Conservation (phyloP, 2,797 vertebrate species). For the Falco peregrinus region DNA sequence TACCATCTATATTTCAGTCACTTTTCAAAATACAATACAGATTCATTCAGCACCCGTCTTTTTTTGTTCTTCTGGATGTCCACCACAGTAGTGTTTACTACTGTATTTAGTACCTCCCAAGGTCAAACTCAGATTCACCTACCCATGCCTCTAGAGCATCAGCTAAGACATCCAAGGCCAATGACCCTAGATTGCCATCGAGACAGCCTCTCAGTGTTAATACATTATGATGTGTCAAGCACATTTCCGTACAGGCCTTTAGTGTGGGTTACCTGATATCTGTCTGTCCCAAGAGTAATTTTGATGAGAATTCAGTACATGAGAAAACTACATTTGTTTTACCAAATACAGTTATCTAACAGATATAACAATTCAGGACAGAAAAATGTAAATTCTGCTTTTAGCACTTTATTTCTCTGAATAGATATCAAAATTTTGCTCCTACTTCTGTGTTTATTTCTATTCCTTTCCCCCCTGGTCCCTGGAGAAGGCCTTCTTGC, state of each 20-base stretch:
- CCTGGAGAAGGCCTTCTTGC: not conserved
- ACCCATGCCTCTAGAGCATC: not conserved
- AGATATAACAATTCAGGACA: not conserved
- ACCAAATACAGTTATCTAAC: not conserved
- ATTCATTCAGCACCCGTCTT: not conserved
- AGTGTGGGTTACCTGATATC: not conserved
- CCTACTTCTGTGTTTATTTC: not conserved
- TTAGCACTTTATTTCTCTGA: not conserved
- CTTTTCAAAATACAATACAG: not conserved
- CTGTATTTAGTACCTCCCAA: not conserved
- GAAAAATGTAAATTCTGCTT: not conserved
- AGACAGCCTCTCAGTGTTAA: not conserved
- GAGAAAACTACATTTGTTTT: not conserved
- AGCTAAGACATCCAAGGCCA: not conserved
- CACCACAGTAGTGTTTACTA: not conserved
- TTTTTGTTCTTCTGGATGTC: not conserved
- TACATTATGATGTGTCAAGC: not conserved
- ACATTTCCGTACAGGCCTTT: not conserved
- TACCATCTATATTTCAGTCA: not conserved
- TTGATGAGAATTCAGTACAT: not conserved
- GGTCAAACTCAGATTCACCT: not conserved
- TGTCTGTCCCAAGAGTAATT: not conserved
- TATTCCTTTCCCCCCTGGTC: not conserved
- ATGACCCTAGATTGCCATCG: not conserved
- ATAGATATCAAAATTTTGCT: not conserved